These are phyloP conservation scores for Oreonectes daqikongensis DNA, from an alignment of 2,797 vertebrate genomes.

Conservation along the genomic window DNA sequence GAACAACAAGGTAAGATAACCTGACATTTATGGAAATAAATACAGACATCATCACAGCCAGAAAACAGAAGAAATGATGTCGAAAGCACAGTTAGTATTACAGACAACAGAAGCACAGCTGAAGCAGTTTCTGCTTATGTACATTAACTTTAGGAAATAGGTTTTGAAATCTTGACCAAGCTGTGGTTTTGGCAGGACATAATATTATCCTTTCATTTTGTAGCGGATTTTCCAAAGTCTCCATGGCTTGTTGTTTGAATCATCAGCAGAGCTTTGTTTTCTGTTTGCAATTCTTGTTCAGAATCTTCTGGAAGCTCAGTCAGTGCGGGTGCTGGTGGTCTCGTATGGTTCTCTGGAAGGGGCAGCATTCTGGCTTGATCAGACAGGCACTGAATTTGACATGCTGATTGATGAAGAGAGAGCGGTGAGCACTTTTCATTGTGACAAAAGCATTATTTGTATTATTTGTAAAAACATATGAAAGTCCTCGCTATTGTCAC, in stretches of 20 bases:
- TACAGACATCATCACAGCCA: background rate
- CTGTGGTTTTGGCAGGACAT: background rate
- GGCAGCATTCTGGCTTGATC: slow-evolving; percentile 71
- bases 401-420: slow-evolving; percentile 74
- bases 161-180: too few species aligned
- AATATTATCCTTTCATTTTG: background rate
- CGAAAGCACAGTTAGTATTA: background rate
- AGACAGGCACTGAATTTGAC: slow-evolving; percentile 70
- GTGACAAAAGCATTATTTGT: background rate
- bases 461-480: background rate
- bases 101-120: background rate
- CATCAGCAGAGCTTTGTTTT: background rate
- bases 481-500: too few species aligned
- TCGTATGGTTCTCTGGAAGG: slow-evolving; percentile 69
- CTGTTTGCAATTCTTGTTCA: slow-evolving; percentile 36
- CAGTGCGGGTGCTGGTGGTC: slow-evolving; percentile 71
- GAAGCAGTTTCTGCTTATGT: background rate
- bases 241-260: background rate
- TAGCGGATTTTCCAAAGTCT: background rate
- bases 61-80: too few species aligned
- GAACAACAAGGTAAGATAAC: slow-evolving; percentile 64
- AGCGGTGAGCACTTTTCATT: slow-evolving; percentile 57
- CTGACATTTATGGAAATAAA: background rate
- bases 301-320: slow-evolving; percentile 70
- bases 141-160: too few species aligned